phyloP scores from a whole-genome alignment of 2,888 invertebrate species.

The Coleophora deauratella region DNA sequence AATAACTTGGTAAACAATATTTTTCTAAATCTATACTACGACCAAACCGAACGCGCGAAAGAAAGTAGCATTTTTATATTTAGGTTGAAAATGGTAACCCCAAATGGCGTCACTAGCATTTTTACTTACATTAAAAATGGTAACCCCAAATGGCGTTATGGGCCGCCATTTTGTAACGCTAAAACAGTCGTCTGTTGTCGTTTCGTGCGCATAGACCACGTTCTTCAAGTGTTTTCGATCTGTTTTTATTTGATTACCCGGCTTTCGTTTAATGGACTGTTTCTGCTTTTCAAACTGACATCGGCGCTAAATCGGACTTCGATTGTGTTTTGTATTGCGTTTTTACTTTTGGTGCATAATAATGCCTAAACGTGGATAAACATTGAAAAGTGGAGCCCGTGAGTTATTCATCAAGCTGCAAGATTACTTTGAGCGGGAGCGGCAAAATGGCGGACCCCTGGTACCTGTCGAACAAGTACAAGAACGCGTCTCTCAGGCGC shows the following conservation, averaged over 20 bases:
- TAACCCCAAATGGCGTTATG: background rate
- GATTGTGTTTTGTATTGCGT: slow-evolving; percentile 7
- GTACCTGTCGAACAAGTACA: slow-evolving; percentile 11
- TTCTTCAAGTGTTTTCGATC: slow-evolving; percentile 6
- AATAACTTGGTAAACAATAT: too few relatives aligned
- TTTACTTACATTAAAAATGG: background rate
- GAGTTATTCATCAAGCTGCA: slow-evolving; percentile 12
- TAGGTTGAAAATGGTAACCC: too few relatives aligned
- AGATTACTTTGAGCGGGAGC: slow-evolving; percentile 15
- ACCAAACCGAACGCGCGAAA: too few relatives aligned
- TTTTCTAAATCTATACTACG: too few relatives aligned
- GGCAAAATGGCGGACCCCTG: slow-evolving; percentile 13
- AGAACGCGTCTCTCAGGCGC: slow-evolving; percentile 13
- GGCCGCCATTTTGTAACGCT: background rate
- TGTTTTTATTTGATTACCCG: slow-evolving; percentile 8
- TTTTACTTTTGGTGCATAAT: slow-evolving; percentile 8
- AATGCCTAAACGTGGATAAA: slow-evolving; percentile 14
- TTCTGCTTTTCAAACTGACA: slow-evolving; percentile 7
- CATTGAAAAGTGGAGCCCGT: slow-evolving; percentile 12
- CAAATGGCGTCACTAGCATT: too few relatives aligned
- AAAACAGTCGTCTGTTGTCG: background rate
- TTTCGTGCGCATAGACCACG: background rate
- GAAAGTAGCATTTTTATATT: background rate
- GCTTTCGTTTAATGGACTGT: slow-evolving; percentile 7
- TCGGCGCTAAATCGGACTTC: slow-evolving; percentile 9